phyloP scores from a whole-genome alignment of 2,888 invertebrate species.

The Diabrotica balteata region DNA sequence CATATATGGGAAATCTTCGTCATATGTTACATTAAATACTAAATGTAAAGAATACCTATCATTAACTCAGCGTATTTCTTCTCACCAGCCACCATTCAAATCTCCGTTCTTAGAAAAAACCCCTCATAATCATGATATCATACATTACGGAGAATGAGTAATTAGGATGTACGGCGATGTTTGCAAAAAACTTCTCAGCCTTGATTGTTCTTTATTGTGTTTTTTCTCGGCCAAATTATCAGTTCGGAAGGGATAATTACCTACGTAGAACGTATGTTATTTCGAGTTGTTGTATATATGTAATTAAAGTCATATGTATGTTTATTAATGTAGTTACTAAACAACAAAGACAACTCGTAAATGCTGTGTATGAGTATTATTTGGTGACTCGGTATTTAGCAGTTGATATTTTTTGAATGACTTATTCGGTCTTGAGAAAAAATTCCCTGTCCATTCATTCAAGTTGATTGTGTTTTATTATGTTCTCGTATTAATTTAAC shows the following conservation, averaged over 20 bases:
- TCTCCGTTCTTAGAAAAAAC: conserved; percentile 12
- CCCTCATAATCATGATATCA: conserved; percentile 16
- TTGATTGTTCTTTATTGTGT: conserved; percentile 32
- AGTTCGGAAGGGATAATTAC: conserved; percentile 28
- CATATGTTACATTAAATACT: conserved; percentile 25
- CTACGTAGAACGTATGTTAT: conserved; percentile 30
- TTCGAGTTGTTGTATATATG: conserved; percentile 25
- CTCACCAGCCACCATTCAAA: conserved; percentile 21
- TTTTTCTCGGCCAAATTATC: conserved; percentile 27
- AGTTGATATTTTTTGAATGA: conserved; percentile 17
- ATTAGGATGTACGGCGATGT: conserved; percentile 28
- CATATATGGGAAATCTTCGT: conserved; percentile 34
- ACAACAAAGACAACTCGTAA: conserved; percentile 13
- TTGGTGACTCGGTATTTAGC: conserved; percentile 13
- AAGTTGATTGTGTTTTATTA: conserved; percentile 4
- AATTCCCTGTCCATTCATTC: not conserved
- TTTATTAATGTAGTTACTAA: conserved; percentile 24
- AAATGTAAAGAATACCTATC: conserved; percentile 20
- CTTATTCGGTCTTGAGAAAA: conserved; percentile 13
- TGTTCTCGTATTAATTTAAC: conserved; percentile 6
- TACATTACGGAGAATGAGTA: conserved; percentile 14
- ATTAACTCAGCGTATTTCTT: conserved; percentile 21
- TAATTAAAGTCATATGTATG: conserved; percentile 19
- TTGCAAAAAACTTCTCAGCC: conserved; percentile 33
- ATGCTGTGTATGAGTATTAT: conserved; percentile 8